Evolutionary conservation across 2,888 invertebrate genomes (phyloP).

Genomic region (Chironomus tentans): DNA sequence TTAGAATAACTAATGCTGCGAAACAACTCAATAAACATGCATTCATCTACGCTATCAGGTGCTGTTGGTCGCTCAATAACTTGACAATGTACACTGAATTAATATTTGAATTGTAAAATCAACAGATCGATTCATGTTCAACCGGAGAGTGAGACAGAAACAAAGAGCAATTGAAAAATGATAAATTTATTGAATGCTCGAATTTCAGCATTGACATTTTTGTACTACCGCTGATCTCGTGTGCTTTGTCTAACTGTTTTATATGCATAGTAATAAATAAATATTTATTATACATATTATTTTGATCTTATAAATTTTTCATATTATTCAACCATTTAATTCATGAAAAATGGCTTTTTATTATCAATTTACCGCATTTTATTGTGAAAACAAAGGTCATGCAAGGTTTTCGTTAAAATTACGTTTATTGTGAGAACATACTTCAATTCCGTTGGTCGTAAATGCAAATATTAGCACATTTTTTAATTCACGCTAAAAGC

Average conservation of each 20-base stretch:
- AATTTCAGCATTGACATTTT: constrained; percentile 3
- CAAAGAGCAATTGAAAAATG: not conserved
- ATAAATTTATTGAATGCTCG: not conserved
- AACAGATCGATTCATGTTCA: not conserved
- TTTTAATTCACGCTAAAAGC: no score
- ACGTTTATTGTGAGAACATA: no score
- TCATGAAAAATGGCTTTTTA: not conserved
- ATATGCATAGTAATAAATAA: no score
- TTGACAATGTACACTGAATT: not conserved
- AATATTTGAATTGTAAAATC: not conserved
- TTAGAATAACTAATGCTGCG: constrained; percentile 8
- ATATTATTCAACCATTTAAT: not conserved
- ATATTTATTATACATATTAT: no score
- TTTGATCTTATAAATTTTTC: no score
- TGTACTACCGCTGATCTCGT: not conserved
- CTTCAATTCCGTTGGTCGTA: no score
- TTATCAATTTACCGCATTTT: not conserved
- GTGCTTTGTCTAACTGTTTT: no score
- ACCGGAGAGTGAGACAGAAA: not conserved
- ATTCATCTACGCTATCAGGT: no score
- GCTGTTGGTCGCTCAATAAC: not conserved
- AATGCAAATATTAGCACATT: no score
- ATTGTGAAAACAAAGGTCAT: not conserved
- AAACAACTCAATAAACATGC: not conserved
- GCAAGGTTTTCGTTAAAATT: not conserved